Evolutionary conservation across 2,888 invertebrate genomes (phyloP), one percentile per base, ranked within the genome.

Genomic region (Tanytarsus gracilentus): DNA sequence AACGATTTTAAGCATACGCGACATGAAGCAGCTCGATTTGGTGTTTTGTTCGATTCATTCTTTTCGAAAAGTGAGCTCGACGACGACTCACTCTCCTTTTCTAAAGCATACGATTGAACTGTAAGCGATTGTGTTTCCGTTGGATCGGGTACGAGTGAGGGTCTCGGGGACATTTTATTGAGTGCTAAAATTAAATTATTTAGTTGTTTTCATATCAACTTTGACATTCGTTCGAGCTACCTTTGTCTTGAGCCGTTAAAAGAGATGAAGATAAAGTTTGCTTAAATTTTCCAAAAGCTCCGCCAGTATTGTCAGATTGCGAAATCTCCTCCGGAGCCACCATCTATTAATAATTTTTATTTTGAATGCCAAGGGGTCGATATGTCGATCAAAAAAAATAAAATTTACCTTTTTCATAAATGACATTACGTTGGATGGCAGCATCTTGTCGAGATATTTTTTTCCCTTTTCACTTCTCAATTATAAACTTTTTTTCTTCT

Each of bases 371-470:
- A 36, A 26, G 7, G 21, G n/a, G n/a, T n/a, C n/a, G n/a, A n/a
- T n/a, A n/a, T n/a, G n/a, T n/a, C n/a, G n/a, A n/a, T n/a, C n/a
- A n/a, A n/a, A n/a, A 39, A 39, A 36, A 33, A 55, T 2, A 60
- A 50, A 62, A 76, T 84, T 82, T 72, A 91, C 91, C 88, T 90
- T 90, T 76, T 90, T 90, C 86, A 91, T 87, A 76, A 90, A 90
- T 68, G 89, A 89, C 85, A 89, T 88, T 70, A 90, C 88, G 76
- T 90, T 89, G 67, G 88, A 87, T 65, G 89, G 89, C 82, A 90
- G 81, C 91, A 91, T 91, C 78, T 77, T 82, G 79, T 29, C 27
- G n/a, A n/a, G 9, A 8, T 30, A 8, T 30, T 30, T 30, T 9
- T 30, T 8, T 30, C 9, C 30, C n/a, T n/a, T n/a, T n/a, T n/a